These are phyloP conservation scores for Corydoras sp. DNA, from an alignment of 2,113 vertebrate species.

Conservation along the genomic window DNA sequence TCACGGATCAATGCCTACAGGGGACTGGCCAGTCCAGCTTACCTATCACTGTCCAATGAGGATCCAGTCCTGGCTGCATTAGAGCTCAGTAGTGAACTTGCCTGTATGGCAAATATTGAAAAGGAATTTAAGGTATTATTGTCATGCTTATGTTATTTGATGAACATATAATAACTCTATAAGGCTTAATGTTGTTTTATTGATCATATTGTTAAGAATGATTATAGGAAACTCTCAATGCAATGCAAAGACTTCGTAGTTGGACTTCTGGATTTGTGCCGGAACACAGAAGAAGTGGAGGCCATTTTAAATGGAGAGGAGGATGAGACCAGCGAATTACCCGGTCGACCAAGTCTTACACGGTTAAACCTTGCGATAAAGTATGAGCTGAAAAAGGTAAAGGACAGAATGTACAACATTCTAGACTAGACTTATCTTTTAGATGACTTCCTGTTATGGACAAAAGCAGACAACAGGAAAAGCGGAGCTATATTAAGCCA, in stretches of 20 bases:
- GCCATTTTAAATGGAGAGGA: conserved; percentile 88
- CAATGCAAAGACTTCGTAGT: conserved; percentile 98
- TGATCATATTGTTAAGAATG: conserved; percentile 61
- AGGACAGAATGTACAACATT: conserved; percentile 27
- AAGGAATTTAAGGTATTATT: conserved; percentile 94
- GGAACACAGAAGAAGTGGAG: conserved; percentile 96
- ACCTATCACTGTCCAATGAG: conserved; percentile 89
- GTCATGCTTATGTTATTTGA: no score
- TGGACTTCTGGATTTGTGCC: conserved; percentile 92
- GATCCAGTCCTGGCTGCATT: conserved; percentile 93
- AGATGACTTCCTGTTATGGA: background rate
- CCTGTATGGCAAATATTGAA: conserved; percentile 90
- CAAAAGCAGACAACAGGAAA: background rate
- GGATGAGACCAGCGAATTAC: conserved; percentile 62
- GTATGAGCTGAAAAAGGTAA: conserved; percentile 96
- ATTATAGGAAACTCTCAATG: conserved; percentile 91
- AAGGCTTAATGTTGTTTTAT: background rate
- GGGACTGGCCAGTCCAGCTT: conserved; percentile 92
- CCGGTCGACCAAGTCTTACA: conserved; percentile 78
- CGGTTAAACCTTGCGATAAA: conserved; percentile 95
- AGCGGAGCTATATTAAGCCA: background rate
- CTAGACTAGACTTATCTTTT: background rate
- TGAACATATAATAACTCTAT: no score
- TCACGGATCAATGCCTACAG: conserved; percentile 95
- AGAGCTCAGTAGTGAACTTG: conserved; percentile 94